Conservation (phyloP, 1,140 invertebrate genomes). For the Cardiocondyla obscurior region DNA sequence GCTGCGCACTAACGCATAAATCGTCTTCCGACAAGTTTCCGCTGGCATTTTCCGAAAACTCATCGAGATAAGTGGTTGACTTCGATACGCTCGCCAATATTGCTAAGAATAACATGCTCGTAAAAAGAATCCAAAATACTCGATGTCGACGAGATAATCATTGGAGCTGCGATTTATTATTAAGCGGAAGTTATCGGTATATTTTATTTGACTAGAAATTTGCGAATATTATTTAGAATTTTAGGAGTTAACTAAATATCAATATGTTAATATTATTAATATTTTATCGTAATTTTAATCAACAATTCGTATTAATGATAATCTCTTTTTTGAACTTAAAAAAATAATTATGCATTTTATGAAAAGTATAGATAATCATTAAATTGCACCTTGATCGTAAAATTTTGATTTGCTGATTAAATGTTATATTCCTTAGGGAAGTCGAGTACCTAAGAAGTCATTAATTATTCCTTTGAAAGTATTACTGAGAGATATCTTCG, state of each 20-base stretch:
- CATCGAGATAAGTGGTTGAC: slow-evolving; percentile 39
- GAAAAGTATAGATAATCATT: slow-evolving; percentile 8
- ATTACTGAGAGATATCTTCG: slow-evolving; percentile 47
- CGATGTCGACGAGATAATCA: not conserved
- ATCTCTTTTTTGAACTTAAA: not conserved
- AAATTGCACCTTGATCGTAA: slow-evolving; percentile 4
- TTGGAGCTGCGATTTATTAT: not conserved
- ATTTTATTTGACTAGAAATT: not conserved
- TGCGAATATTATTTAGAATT: not conserved
- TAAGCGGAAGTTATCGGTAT: not conserved
- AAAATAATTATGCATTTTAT: slow-evolving; percentile 16
- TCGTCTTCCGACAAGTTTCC: slow-evolving; percentile 49
- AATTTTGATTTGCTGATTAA: slow-evolving; percentile 35
- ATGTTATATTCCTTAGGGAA: slow-evolving; percentile 17
- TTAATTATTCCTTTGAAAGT: slow-evolving; percentile 50
- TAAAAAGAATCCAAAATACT: not conserved
- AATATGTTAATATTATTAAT: not conserved
- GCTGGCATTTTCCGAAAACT: slow-evolving; percentile 26
- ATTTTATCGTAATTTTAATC: not conserved
- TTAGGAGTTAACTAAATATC: too few relatives aligned
- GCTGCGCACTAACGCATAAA: slow-evolving; percentile 38
- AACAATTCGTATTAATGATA: not conserved
- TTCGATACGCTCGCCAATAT: slow-evolving; percentile 30
- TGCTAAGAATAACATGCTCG: slow-evolving; percentile 18
- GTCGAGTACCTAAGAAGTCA: slow-evolving; percentile 10